Evolutionary conservation across 2,888 invertebrate genomes (phyloP).

Genomic region (Zelleria hepariella): DNA sequence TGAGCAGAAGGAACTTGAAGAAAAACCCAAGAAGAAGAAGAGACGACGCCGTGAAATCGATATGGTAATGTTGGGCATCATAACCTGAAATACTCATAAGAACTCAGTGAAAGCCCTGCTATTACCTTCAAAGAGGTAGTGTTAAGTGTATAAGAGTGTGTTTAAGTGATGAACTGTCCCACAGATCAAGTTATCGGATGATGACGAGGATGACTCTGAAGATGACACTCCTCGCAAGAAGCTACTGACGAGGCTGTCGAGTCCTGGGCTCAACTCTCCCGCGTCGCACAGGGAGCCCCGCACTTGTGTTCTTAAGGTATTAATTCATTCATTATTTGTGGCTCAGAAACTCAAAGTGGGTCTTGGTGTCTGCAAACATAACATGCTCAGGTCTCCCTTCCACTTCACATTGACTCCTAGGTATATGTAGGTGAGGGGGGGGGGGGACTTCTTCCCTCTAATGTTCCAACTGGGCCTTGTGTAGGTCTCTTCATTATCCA

Average conservation of each 20-base stretch:
- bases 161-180: background rate
- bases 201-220: constrained; percentile 64
- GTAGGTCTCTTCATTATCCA: too few relatives aligned
- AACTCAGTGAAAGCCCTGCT: background rate
- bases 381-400: too few relatives aligned
- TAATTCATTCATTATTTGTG: too few relatives aligned
- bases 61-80: constrained; percentile 32
- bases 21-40: constrained; percentile 53
- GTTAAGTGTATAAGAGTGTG: background rate
- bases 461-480: too few relatives aligned
- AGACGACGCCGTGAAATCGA: constrained; percentile 59
- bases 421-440: too few relatives aligned
- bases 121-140: background rate
- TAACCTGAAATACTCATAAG: background rate
- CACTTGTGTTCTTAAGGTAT: constrained; percentile 81
- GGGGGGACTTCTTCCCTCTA: too few relatives aligned
- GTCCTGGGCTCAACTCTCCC: constrained; percentile 58
- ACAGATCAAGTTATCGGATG: constrained; percentile 57
- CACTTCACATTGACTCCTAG: too few relatives aligned
- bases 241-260: constrained; percentile 36
- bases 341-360: too few relatives aligned
- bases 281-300: constrained; percentile 83
- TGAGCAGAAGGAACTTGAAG: constrained; percentile 45
- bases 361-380: too few relatives aligned
- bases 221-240: constrained; percentile 55